These are phyloP conservation scores for Boulengeromyrus knoepffleri DNA, from an alignment of 2,113 vertebrate genomes.

Conservation along the genomic window DNA sequence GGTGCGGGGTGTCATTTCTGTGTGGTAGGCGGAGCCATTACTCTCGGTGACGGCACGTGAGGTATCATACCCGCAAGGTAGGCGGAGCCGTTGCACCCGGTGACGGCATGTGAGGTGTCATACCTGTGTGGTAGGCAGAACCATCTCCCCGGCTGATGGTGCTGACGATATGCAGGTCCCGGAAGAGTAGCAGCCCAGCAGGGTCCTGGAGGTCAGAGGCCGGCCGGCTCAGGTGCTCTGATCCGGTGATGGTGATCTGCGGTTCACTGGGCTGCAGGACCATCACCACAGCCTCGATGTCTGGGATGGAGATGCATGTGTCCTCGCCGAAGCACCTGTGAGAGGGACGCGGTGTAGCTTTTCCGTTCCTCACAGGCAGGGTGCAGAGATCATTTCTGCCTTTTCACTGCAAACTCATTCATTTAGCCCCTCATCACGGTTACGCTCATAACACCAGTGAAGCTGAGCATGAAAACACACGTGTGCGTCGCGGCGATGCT, in stretches of 20 bases:
- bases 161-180: conserved; percentile 84
- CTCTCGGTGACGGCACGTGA: not conserved
- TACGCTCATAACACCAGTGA: not conserved
- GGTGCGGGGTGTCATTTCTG: not conserved
- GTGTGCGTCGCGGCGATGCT: not conserved
- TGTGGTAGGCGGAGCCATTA: not conserved
- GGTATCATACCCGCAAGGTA: not conserved
- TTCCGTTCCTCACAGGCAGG: not conserved
- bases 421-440: not conserved
- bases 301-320: conserved; percentile 84
- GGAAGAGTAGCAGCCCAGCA: conserved; percentile 73
- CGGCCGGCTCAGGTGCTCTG: conserved; percentile 74
- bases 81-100: not conserved
- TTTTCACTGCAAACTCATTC: not conserved
- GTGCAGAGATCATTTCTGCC: not conserved
- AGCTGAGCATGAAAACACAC: no score
- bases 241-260: conserved; percentile 81
- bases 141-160: conserved; percentile 70
- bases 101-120: not conserved
- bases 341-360: not conserved
- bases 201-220: conserved; percentile 66
- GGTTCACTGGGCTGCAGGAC: conserved; percentile 89
- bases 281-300: conserved; percentile 85
- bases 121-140: not conserved
- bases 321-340: conserved; percentile 94